Evolutionary conservation across 2,888 invertebrate species (phyloP).

Genomic region (Trileptium ribeirensis): DNA sequence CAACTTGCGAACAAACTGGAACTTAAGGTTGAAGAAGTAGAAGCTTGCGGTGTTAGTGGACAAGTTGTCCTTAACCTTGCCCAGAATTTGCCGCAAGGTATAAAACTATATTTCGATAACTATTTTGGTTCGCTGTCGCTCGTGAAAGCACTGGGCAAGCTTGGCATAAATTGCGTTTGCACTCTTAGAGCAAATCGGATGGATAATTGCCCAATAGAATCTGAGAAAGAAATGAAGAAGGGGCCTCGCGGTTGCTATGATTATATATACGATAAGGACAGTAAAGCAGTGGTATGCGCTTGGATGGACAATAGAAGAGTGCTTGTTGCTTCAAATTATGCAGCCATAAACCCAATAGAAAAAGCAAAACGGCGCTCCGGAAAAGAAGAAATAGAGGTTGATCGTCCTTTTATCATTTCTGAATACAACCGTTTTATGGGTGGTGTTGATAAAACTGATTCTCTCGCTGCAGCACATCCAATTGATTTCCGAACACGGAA

Average conservation of each 20-base stretch:
- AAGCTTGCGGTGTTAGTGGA: background rate
- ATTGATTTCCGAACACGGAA: constrained; percentile 41
- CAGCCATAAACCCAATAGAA: constrained; percentile 37
- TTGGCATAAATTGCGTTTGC: background rate
- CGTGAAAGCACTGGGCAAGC: background rate
- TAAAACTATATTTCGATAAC: background rate
- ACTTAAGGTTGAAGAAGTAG: too few species aligned
- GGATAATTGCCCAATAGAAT: background rate
- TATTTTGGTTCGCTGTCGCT: background rate
- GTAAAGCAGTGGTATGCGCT: constrained; percentile 37
- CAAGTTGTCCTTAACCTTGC: background rate
- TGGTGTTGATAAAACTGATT: constrained; percentile 46
- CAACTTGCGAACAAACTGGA: too few species aligned
- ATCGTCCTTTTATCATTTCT: constrained; percentile 3
- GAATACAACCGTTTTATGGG: constrained; percentile 42
- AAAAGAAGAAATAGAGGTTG: constrained; percentile 16
- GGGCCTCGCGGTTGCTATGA: background rate
- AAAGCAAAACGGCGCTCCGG: constrained; percentile 32
- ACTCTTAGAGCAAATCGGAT: too few species aligned
- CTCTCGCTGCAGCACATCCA: constrained; percentile 43
- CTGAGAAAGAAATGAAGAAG: constrained; percentile 4
- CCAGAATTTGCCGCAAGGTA: background rate
- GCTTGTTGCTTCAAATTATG: constrained; percentile 41
- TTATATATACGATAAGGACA: background rate
- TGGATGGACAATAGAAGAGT: constrained; percentile 44